These are phyloP conservation scores for Plebejus argus DNA, from an alignment of 2,888 invertebrate genomes.

Conservation along the genomic window DNA sequence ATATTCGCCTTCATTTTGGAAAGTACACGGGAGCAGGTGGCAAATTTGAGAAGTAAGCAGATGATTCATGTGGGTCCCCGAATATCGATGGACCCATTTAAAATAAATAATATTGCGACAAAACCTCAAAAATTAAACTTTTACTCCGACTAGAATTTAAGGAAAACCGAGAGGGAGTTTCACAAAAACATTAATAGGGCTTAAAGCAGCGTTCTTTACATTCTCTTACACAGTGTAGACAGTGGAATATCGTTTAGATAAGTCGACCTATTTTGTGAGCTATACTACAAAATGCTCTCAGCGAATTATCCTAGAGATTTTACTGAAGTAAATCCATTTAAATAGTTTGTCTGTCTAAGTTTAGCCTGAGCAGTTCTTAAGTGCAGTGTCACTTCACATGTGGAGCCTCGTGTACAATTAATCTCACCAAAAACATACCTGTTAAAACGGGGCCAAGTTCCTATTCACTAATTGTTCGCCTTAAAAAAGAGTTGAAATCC, in stretches of 20 bases:
- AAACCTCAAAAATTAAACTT: not conserved
- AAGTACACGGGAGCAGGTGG: not conserved
- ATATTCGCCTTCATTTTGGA: not conserved
- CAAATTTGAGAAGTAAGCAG: not conserved
- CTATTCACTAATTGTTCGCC: too few relatives aligned
- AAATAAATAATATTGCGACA: not conserved
- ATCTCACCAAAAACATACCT: too few relatives aligned
- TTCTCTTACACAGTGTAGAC: constrained; percentile 25
- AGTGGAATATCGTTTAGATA: constrained; percentile 23
- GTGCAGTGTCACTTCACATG: constrained; percentile 30
- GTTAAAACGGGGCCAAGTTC: too few relatives aligned
- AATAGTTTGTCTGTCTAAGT: constrained; percentile 27
- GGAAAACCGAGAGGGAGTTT: constrained; percentile 1
- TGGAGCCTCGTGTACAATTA: constrained; percentile 12
- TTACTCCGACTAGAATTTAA: not conserved
- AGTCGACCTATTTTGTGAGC: constrained; percentile 29
- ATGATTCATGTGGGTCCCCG: not conserved
- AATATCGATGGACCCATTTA: not conserved
- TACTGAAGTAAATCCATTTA: constrained; percentile 20
- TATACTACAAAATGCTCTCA: constrained; percentile 27
- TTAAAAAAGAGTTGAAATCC: too few relatives aligned
- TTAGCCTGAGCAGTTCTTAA: constrained; percentile 22
- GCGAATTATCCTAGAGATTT: constrained; percentile 9
- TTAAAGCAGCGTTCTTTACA: constrained; percentile 27
- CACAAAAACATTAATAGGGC: constrained; percentile 25